Percentiles rank a stretch among this genome's conserved stretches.
phyloP scores from a whole-genome alignment of 2,888 invertebrate genomes.

The Perizoma affinitatum region DNA sequence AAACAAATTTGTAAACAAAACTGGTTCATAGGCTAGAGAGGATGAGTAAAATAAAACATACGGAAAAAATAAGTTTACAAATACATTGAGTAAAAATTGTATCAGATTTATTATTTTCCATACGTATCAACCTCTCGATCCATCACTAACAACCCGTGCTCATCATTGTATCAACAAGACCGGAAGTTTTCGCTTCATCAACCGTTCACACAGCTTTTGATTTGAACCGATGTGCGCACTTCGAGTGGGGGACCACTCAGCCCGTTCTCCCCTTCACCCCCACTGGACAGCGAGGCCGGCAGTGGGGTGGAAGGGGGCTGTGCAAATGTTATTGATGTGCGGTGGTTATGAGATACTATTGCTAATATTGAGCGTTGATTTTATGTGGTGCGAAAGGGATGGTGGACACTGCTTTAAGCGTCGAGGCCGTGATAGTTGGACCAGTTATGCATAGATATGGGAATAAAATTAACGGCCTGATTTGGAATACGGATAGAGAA shows the following conservation, averaged over 20 bases:
- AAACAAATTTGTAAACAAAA: too few species aligned
- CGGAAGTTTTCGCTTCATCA: constrained; percentile 57
- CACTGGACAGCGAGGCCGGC: constrained; percentile 22
- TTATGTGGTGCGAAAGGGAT: constrained; percentile 45
- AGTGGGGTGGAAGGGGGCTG: constrained; percentile 44
- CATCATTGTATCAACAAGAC: constrained; percentile 44
- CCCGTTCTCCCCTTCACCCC: constrained; percentile 26
- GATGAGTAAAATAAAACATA: not conserved
- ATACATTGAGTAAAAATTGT: not conserved
- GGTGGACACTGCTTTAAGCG: constrained; percentile 23
- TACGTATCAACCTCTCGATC: constrained; percentile 9
- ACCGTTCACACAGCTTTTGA: constrained; percentile 56
- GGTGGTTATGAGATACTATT: constrained; percentile 54
- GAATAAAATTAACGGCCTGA: constrained; percentile 29
- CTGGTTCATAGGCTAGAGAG: too few species aligned
- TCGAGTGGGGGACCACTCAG: constrained; percentile 39
- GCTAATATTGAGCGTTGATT: constrained; percentile 57
- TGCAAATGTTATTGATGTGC: constrained; percentile 62
- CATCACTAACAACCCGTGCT: constrained; percentile 27
- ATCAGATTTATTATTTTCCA: not conserved
- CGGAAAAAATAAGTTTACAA: not conserved
- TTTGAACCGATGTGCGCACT: constrained; percentile 63
- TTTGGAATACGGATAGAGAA: constrained; percentile 25
- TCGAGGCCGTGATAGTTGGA: constrained; percentile 16
- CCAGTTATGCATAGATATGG: constrained; percentile 22